phyloP scores from a whole-genome alignment of 2,888 invertebrate genomes.

The Limnephilus lunatus region DNA sequence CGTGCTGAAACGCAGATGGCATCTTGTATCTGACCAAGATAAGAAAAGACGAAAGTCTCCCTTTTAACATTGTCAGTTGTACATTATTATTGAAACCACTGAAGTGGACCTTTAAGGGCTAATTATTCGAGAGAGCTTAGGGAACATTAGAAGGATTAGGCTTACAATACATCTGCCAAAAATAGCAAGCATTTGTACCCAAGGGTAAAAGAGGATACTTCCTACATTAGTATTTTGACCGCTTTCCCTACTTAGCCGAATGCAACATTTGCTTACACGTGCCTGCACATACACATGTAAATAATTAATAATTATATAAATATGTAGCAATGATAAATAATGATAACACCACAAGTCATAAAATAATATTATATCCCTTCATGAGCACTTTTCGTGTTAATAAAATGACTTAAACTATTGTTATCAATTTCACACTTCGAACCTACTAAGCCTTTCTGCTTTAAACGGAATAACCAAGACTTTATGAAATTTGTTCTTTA shows the following conservation, averaged over 20 bases:
- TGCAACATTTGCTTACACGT: background rate
- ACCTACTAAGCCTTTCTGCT: no score
- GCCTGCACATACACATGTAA: background rate
- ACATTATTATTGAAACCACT: slow-evolving; percentile 15
- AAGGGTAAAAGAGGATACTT: background rate
- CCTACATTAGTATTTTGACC: background rate
- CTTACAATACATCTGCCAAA: background rate
- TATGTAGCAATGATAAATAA: background rate
- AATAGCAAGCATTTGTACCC: background rate
- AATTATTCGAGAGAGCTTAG: slow-evolving; percentile 41
- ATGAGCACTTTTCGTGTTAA: background rate
- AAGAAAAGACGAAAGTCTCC: slow-evolving; percentile 31
- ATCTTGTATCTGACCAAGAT: slow-evolving; percentile 8
- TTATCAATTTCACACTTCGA: background rate
- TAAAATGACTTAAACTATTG: background rate
- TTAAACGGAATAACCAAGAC: no score
- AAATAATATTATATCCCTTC: background rate
- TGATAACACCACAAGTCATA: background rate
- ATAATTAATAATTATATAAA: no score
- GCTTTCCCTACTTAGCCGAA: background rate
- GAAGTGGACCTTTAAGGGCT: slow-evolving; percentile 35
- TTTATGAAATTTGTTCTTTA: no score
- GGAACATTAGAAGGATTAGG: slow-evolving; percentile 55
- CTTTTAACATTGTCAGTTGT: background rate
- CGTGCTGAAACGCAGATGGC: slow-evolving; percentile 40